Base-by-base conservation (phyloP, 2,888 invertebrate species). In the Cyclophora albipunctata region DNA sequence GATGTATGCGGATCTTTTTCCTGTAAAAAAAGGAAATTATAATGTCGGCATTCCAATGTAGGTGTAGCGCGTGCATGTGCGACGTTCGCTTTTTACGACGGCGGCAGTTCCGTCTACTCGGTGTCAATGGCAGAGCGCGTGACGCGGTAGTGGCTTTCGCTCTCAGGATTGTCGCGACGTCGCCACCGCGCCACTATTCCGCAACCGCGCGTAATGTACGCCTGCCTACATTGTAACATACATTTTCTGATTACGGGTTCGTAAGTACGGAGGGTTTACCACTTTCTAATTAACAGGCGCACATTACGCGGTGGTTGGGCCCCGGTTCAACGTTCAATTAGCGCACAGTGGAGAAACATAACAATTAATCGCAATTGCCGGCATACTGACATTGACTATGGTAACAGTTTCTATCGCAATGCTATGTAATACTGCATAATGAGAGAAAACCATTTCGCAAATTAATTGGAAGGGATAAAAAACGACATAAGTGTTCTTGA, bases 1-100 rank as follows among this genome's bases (percentile, higher is more conserved):
- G 84, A 78, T 89, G 89, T 73, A 89, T 89, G 73, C 88, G 88
- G 71, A 89, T 89, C 77, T 89, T 89, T 79, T 89, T 89, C 75
- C 89, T 89, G 86, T 49, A 88, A 88, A 84, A 86, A 86, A 63
- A 75, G 56, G 52, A 49, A 73, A 63, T 70, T 71, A 72, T 55
- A 71, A 64, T 75, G 63, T 58, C 62, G 70, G 62, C 71, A 71
- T 74, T 72, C 64, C 62, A 59, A 62, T 57, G 61, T 71, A 62
- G 60, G 60, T 64, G 57, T 62, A 73, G 81, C 65, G 82, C 82
- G 75, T 82, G 84, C 76, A 71, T 65, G 75, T 65, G 62, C 60
- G 52, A 55, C 54, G 58, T 53, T 51, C 53, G 58, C 63, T 75
- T 76, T 76, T 72, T 71, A 58, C 63, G 55, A 53, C 54, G 47